Conservation (phyloP, 2,797 vertebrate genomes). For the Danio jaintianensis region DNA sequence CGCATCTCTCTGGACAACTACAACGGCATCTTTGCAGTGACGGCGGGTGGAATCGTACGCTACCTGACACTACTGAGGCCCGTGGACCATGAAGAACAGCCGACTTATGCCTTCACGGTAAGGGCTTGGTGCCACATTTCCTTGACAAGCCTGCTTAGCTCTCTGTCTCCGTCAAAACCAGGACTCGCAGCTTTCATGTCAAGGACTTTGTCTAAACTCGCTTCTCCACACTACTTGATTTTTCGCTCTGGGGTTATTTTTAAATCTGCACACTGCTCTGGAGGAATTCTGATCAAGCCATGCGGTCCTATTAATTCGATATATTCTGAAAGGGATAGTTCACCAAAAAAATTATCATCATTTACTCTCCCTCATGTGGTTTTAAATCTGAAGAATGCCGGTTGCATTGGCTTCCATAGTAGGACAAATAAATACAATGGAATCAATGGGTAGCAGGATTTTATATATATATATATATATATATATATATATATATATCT, state of each 20-base stretch:
- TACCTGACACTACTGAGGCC: constrained; percentile 91
- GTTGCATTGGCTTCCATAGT: too few relatives aligned
- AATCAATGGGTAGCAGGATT: too few relatives aligned
- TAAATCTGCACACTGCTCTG: too few relatives aligned
- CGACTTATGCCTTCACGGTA: constrained; percentile 91
- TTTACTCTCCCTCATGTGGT: too few relatives aligned
- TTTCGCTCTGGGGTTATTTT: neutral
- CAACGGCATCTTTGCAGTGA: constrained; percentile 84
- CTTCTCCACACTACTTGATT: constrained; percentile 9
- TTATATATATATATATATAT: too few relatives aligned
- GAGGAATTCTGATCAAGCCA: too few relatives aligned
- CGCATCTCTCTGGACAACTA: constrained; percentile 88
- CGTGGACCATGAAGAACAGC: constrained; percentile 91
- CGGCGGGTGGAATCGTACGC: constrained; percentile 85
- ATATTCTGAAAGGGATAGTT: too few relatives aligned
- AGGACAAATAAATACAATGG: too few relatives aligned
- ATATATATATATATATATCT: too few relatives aligned
- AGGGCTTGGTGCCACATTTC: constrained; percentile 57
- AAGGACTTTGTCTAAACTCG: constrained; percentile 28
- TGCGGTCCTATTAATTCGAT: too few relatives aligned
- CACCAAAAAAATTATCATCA: too few relatives aligned
- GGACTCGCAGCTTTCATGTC: neutral
- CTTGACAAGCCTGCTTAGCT: constrained; percentile 31
- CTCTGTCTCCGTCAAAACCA: constrained; percentile 16
- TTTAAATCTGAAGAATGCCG: too few relatives aligned